phyloP scores from a whole-genome alignment of 1,140 invertebrate species.

The Bathynomus jamesi region DNA sequence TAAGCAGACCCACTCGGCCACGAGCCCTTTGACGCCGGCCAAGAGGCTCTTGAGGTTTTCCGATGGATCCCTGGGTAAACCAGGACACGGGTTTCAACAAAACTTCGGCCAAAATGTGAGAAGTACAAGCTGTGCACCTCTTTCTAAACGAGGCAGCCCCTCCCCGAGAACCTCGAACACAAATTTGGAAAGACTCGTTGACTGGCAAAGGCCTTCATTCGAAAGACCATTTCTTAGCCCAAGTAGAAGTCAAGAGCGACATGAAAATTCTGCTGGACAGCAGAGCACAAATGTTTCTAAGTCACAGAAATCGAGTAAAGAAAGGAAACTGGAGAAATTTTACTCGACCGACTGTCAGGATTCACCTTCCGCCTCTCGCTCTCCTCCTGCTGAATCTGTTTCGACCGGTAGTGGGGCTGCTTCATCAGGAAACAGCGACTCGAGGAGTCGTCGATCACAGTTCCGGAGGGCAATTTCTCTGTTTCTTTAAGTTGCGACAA shows the following conservation, averaged over 20 bases:
- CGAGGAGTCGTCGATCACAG: conserved; percentile 9
- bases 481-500: conserved; percentile 17
- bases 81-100: not conserved
- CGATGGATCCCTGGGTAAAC: conserved; percentile 1
- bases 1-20: conserved; percentile 12
- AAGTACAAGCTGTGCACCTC: conserved; percentile 11
- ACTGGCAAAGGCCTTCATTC: conserved; percentile 10
- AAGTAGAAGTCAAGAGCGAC: conserved; percentile 1
- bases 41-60: conserved; percentile 9
- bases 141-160: not conserved
- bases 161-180: conserved; percentile 9
- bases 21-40: conserved; percentile 4
- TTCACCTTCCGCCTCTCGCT: not conserved
- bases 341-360: conserved; percentile 2
- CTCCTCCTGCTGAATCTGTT: conserved; percentile 5
- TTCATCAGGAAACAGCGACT: conserved; percentile 5
- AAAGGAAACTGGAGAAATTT: not conserved
- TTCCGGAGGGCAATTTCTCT: conserved; percentile 12
- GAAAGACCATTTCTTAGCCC: conserved; percentile 10
- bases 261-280: not conserved
- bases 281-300: not conserved
- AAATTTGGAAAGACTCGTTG: conserved; percentile 4
- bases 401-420: conserved; percentile 4
- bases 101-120: not conserved
- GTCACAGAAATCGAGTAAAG: no score